Percentiles rank a stretch among this genome's conserved stretches.
These are phyloP conservation scores for Radopholus similis DNA, from an alignment of 1,140 invertebrate species.

Conservation along the genomic window DNA sequence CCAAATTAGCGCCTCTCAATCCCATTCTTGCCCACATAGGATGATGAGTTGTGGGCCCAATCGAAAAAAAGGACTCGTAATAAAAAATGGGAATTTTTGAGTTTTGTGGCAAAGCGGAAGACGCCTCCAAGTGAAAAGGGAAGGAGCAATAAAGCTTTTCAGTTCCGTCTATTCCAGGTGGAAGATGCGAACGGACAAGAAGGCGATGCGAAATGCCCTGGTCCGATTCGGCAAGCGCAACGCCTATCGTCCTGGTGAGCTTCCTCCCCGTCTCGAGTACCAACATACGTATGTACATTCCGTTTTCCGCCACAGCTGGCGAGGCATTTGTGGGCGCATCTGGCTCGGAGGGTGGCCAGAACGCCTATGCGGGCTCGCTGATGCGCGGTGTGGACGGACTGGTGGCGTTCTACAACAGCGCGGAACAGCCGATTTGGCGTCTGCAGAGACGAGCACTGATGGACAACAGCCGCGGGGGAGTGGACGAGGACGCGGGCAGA, in stretches of 20 bases:
- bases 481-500: too few relatives aligned
- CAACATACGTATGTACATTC: neutral
- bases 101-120: too few relatives aligned
- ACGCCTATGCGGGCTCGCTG: too few relatives aligned
- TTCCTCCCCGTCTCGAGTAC: neutral
- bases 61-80: too few relatives aligned
- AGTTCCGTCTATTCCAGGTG: slow-evolving; percentile 7
- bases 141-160: too few relatives aligned
- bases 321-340: slow-evolving; percentile 16
- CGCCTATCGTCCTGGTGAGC: slow-evolving; percentile 5
- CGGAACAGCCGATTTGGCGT: neutral
- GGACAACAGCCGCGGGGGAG: too few relatives aligned
- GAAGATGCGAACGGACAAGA: slow-evolving; percentile 33
- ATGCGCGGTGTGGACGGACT: neutral
- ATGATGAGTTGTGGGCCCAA: too few relatives aligned
- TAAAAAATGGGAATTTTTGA: too few relatives aligned
- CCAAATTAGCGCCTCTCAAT: too few relatives aligned
- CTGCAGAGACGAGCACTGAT: neutral
- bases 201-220: slow-evolving; percentile 36
- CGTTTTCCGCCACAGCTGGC: neutral
- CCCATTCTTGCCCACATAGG: too few relatives aligned
- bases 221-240: slow-evolving; percentile 35
- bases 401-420: neutral
- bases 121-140: too few relatives aligned
- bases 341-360: neutral